Base-by-base conservation (phyloP, 2,113 vertebrate species). In the Haplochromis vanheusdeni region DNA sequence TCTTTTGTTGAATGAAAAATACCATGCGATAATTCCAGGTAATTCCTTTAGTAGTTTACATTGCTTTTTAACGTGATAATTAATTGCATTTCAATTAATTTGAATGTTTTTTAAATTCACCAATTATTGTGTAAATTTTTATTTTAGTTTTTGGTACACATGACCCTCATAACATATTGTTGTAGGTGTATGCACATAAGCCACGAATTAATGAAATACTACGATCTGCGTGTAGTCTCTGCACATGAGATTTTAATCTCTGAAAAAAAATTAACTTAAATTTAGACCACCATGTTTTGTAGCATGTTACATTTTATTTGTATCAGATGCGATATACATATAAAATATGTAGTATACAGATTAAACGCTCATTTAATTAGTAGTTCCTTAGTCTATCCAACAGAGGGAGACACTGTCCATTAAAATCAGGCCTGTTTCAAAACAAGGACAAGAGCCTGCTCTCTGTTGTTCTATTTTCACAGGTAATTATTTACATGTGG, bases 371-470 rank as follows among this genome's bases (percentile, higher is more conserved):
- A 0, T 26, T 45, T 26, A 45, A 26, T 45, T 45, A 75, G 42
- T 51, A 83, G n/a, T 82, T 88, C 17, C 1, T 2, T 5, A 0
- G 26, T 1, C 10, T 40, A 9, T 28, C 81, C 92, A 89, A 42
- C 85, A 94, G 92, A 89, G 87, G 87, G 91, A 83, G 86, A 80
- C 89, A 81, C 9, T 28, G 58, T 55, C 86, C 21, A 7, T 4
- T 45, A 6, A 6, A 79, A 60, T 80, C 19, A 10, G 45, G 3
- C 33, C 16, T 80, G 70, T 3, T 49, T 49, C 3, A 56, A 33
- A 58, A 16, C 3, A 11, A 8, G 7, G 62, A 83, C 2, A 0
- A 31, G 9, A 10, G 26, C 6, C 81, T 86, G 17, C n/a, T 26
- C 65, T 42, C n/a, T 9, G 37, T 0, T 45, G 19, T 21, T 79